These are phyloP conservation scores for Timandra comae DNA, from an alignment of 2,888 invertebrate species.

Conservation along the genomic window DNA sequence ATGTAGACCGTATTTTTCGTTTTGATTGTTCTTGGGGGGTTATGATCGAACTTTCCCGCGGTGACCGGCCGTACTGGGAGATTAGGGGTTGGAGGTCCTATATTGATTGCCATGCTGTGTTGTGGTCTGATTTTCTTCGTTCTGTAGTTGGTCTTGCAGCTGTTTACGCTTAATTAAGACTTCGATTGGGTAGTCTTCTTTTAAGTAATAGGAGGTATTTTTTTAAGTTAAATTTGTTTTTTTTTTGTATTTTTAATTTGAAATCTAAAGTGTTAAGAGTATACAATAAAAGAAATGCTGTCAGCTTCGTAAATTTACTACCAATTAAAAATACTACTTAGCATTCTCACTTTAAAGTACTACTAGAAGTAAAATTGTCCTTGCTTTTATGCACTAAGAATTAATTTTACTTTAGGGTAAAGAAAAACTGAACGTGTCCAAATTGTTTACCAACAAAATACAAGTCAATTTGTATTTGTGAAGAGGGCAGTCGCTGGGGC, in stretches of 20 bases:
- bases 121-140: conserved; percentile 8
- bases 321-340: no score
- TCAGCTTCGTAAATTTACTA: no score
- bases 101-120: conserved; percentile 4
- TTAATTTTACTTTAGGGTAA: no score
- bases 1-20: conserved; percentile 10
- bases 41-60: conserved; percentile 21
- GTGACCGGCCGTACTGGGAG: conserved; percentile 22
- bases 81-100: conserved; percentile 7
- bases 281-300: no score
- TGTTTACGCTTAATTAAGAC: conserved; percentile 14
- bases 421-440: no score
- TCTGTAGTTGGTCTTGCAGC: conserved; percentile 12
- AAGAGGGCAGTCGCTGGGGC: no score
- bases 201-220: conserved; percentile 15
- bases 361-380: no score
- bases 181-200: conserved; percentile 18
- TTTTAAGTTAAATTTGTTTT: conserved; percentile 12
- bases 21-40: conserved; percentile 14
- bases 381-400: no score
- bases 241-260: conserved; percentile 11
- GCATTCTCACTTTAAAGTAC: no score
- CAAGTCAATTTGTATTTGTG: no score
- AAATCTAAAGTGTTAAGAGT: no score
- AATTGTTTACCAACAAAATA: no score